Percentiles rank a stretch among this genome's conserved stretches.
These are phyloP conservation scores for Apantesis nais DNA, from an alignment of 2,888 invertebrate genomes.

Conservation along the genomic window DNA sequence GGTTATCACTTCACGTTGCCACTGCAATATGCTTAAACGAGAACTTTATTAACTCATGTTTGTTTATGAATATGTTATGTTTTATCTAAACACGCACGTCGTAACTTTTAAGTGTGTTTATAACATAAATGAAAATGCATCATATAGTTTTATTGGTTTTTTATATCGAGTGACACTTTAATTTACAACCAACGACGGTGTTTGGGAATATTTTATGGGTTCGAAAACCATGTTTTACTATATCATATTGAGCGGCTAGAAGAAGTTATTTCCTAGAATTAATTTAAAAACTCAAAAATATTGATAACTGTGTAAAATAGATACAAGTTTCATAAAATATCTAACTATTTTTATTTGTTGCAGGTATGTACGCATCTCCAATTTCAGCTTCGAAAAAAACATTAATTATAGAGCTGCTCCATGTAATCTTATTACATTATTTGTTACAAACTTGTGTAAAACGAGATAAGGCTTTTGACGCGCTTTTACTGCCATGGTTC, in stretches of 20 bases:
- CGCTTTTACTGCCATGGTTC: conserved; percentile 59
- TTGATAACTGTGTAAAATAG: neutral
- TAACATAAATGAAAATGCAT: conserved; percentile 48
- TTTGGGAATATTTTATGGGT: conserved; percentile 1
- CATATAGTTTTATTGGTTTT: conserved; percentile 38
- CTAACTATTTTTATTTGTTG: conserved; percentile 49
- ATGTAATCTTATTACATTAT: conserved; percentile 74
- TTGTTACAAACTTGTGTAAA: conserved; percentile 66
- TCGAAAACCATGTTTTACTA: neutral
- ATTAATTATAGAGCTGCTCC: conserved; percentile 52
- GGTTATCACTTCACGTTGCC: neutral
- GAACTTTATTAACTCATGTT: conserved; percentile 3
- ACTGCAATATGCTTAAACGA: conserved; percentile 26
- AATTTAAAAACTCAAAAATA: neutral
- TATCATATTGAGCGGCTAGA: neutral
- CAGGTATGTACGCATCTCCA: conserved; percentile 62
- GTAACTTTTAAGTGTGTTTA: conserved; percentile 52
- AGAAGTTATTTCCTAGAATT: neutral
- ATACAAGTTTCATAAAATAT: neutral
- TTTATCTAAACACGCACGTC: conserved; percentile 52
- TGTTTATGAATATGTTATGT: conserved; percentile 44
- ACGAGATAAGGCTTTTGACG: conserved; percentile 69
- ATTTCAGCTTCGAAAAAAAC: conserved; percentile 48
- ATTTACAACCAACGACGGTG: conserved; percentile 17
- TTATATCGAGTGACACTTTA: conserved; percentile 31